phyloP scores from a whole-genome alignment of 2,797 vertebrate species.

The Chrysocyon brachyurus region DNA sequence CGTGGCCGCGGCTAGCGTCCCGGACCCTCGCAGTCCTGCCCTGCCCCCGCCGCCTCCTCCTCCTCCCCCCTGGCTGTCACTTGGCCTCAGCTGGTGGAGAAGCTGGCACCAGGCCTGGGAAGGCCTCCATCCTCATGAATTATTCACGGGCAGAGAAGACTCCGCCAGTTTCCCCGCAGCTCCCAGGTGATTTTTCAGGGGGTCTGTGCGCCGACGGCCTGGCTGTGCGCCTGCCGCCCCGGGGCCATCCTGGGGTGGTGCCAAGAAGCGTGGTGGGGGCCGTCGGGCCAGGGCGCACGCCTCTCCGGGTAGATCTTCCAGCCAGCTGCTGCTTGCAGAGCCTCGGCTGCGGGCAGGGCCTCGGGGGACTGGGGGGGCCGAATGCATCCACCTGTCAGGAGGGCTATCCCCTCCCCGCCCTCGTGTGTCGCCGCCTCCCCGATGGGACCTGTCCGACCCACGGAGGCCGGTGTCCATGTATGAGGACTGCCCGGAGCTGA shows the following conservation, averaged over 20 bases:
- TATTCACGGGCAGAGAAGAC: background rate
- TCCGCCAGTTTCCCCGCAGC: background rate
- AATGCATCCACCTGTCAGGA: rapidly evolving
- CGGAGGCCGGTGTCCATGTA: background rate
- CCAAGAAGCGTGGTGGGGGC: background rate
- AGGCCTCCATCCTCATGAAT: background rate
- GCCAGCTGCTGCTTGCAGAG: background rate
- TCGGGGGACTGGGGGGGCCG: background rate
- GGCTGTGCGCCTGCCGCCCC: background rate
- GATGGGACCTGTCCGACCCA: too few relatives aligned
- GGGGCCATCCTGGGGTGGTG: too few relatives aligned
- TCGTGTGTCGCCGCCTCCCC: background rate
- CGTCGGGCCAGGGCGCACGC: rapidly evolving
- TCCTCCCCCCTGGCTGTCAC: background rate
- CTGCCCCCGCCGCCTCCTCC: too few relatives aligned
- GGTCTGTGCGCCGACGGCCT: conserved; percentile 38
- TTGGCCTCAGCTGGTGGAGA: background rate
- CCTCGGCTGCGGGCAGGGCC: background rate
- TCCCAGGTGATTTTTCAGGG: conserved; percentile 64
- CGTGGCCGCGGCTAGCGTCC: background rate
- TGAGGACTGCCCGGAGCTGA: background rate
- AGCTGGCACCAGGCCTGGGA: background rate
- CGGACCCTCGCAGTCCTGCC: rapidly evolving
- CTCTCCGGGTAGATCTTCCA: background rate
- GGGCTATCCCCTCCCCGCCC: background rate